phyloP scores from a whole-genome alignment of 2,113 vertebrate species.

The Malurus melanocephalus region DNA sequence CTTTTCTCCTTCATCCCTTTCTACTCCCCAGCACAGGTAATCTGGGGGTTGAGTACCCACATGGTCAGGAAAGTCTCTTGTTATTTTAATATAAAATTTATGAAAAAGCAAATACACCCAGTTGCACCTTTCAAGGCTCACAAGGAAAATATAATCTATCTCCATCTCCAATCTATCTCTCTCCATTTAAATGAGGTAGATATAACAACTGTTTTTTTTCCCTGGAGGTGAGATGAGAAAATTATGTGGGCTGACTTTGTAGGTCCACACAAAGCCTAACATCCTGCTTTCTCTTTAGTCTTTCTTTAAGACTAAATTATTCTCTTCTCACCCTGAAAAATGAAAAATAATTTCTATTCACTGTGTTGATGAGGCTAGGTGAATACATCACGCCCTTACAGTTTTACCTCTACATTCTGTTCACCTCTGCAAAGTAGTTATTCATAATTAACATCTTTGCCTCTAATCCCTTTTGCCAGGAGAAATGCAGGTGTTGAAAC shows the following conservation, averaged over 20 bases:
- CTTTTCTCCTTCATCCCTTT: background rate
- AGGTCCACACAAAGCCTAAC: background rate
- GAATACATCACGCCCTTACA: background rate
- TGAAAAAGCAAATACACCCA: background rate
- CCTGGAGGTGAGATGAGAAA: background rate
- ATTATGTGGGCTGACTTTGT: background rate
- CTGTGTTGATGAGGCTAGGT: background rate
- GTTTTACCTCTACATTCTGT: background rate
- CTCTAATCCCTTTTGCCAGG: background rate
- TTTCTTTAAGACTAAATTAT: background rate
- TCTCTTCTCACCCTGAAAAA: background rate
- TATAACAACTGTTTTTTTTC: background rate
- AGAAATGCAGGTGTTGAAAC: background rate
- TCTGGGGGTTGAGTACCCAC: background rate
- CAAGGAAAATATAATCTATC: background rate
- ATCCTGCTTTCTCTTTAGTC: background rate
- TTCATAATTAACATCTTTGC: background rate
- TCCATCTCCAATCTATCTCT: background rate
- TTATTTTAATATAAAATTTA: background rate
- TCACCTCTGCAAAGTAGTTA: background rate
- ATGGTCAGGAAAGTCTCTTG: background rate
- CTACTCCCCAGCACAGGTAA: background rate
- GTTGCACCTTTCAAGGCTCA: background rate
- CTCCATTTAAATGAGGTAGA: background rate
- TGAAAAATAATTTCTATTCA: background rate